Evolutionary conservation across 1,140 invertebrate genomes (phyloP), one percentile per base, ranked within the genome.

Genomic region (Sinonovacula constricta): DNA sequence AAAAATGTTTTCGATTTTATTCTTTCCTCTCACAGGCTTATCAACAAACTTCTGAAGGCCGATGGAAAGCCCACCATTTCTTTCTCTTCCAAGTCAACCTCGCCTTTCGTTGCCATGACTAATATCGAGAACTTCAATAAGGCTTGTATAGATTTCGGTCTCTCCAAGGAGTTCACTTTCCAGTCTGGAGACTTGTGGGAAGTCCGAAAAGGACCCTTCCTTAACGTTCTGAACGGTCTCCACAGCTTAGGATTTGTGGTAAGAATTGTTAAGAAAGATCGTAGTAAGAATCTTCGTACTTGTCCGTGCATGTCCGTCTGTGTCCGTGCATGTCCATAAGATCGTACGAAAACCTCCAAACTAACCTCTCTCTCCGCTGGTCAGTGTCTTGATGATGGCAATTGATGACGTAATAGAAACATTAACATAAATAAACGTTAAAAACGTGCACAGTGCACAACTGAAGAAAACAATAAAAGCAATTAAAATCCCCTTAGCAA

Each of bases 181-280:
- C 86, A 87, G 66, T 87, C 85, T 26, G 83, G 77, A 30, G 88
- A 90, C 59, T 79, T 90, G 63, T 86, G 84, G 82, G 89, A 90
- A 71, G 81, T 85, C 15, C 74, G 86, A 24, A 90, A 90, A 67
- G 87, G 84, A 3, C 85, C 85, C 28, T 88, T 90, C 81, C 71
- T 87, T 26, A 90, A 90, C 80, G 88, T 90, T 79, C 83, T 90
- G 75, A 88, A 88, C 81, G 83, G 84, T 63, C 66, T 90, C 10
- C 87, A 90, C 81, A 88, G 85, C 68, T 79, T 90, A 49, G 89
- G 89, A 39, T 85, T 88, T 68, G 63, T 84, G 77, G 89, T 90
- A 74, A 85, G 88, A 83, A 59, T 49, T 71, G n/a, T 3, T 33
- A n/a, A 57, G 26, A 45, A n/a, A n/a, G n/a, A n/a, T n/a, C n/a